A percentile compares a stretch with the other conserved stretches of the same genome.
Conservation (phyloP, 2,113 vertebrate species). For the Prolemur simus region DNA sequence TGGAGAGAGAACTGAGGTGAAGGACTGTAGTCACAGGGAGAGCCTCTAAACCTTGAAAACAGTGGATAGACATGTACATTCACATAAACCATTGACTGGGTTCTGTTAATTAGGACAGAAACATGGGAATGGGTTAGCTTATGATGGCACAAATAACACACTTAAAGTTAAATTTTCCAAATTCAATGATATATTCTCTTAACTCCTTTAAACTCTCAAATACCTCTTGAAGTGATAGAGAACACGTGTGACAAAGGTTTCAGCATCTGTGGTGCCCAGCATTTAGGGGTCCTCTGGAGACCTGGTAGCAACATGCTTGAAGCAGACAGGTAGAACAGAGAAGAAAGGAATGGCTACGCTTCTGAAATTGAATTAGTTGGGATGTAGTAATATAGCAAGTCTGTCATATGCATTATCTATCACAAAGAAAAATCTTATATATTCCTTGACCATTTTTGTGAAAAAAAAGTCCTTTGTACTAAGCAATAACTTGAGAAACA, state of each 20-base stretch:
- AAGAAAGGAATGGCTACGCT: not conserved
- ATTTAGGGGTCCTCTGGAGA: not conserved
- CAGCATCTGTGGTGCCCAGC: not conserved
- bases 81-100: not conserved
- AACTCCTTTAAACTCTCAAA: not conserved
- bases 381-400: not conserved
- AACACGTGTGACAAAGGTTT: not conserved
- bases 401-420: not conserved
- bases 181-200: not conserved
- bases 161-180: not conserved
- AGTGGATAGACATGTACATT: not conserved
- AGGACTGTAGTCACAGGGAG: not conserved
- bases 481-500: not conserved
- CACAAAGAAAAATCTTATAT: not conserved
- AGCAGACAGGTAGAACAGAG: not conserved
- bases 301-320: too few relatives aligned
- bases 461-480: not conserved
- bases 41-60: not conserved
- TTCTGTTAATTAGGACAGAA: not conserved
- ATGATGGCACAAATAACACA: not conserved
- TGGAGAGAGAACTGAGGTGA: not conserved
- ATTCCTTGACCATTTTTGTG: not conserved
- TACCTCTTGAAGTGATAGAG: not conserved
- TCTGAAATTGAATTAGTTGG: not conserved
- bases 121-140: not conserved